These are phyloP conservation scores for Rhinella marina DNA, from an alignment of 2,797 vertebrate species.

Conservation along the genomic window DNA sequence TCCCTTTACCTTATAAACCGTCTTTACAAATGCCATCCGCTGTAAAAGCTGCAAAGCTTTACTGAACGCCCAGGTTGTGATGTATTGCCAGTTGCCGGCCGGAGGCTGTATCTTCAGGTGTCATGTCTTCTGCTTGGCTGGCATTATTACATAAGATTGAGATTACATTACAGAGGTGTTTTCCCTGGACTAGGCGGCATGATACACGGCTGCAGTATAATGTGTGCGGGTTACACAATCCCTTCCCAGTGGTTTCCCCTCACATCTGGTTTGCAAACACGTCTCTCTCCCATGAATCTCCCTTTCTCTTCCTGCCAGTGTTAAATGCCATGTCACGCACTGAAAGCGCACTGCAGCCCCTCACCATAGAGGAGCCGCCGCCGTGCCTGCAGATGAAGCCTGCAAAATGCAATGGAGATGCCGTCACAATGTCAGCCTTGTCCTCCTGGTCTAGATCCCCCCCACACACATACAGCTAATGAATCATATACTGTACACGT, in stretches of 20 bases:
- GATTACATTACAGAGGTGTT: not conserved
- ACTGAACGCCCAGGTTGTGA: not conserved
- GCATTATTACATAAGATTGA: not conserved
- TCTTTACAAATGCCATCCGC: not conserved
- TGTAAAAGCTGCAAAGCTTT: not conserved
- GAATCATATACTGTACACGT: too few relatives aligned
- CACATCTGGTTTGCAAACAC: conserved; percentile 59
- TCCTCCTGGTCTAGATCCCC: not conserved
- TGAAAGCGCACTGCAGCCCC: conserved; percentile 60
- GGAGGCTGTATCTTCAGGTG: not conserved
- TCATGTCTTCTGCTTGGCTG: not conserved
- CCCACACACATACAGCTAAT: not conserved
- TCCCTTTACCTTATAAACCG: not conserved
- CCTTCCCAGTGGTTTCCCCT: conserved; percentile 42
- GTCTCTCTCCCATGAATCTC: conserved; percentile 51
- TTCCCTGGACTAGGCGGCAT: not conserved
- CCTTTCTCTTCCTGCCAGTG: conserved; percentile 50
- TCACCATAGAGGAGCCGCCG: conserved; percentile 20
- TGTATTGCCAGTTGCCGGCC: not conserved
- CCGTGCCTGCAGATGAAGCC: conserved; percentile 57
- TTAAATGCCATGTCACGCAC: conserved; percentile 61
- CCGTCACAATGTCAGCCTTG: conserved; percentile 60
- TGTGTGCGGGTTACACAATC: not conserved
- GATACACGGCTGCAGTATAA: not conserved
- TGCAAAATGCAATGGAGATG: conserved; percentile 53